These are phyloP conservation scores for Pitangus sulphuratus DNA, from an alignment of 2,797 vertebrate species.

Conservation along the genomic window DNA sequence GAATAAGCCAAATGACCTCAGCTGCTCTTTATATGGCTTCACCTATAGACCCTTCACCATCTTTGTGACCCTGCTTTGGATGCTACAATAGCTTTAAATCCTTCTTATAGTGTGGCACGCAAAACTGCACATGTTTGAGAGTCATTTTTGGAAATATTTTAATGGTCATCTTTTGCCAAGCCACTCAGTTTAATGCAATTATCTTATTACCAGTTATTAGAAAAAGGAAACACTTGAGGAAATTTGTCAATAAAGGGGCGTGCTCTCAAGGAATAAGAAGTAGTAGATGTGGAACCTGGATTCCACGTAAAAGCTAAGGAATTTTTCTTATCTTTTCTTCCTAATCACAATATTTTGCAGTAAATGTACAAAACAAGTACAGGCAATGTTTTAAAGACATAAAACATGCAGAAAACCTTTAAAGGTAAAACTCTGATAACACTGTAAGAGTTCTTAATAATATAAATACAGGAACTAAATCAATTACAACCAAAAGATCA, in stretches of 20 bases:
- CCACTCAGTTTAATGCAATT: not conserved
- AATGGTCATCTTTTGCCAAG: not conserved
- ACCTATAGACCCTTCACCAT: not conserved
- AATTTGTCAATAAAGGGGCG: not conserved
- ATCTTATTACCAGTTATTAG: not conserved
- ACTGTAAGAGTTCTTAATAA: not conserved
- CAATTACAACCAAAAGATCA: not conserved
- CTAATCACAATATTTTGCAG: not conserved
- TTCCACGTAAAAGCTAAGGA: not conserved
- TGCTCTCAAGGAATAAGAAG: not conserved
- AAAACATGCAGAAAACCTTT: not conserved
- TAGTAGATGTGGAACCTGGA: not conserved
- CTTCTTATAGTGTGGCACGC: not conserved
- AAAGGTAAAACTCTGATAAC: not conserved
- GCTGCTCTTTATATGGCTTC: not conserved
- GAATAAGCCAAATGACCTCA: not conserved
- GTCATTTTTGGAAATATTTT: not conserved
- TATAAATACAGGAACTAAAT: not conserved
- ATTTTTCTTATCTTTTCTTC: not conserved
- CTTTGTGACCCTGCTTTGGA: not conserved
- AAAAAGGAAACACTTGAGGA: not conserved
- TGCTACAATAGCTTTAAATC: not conserved
- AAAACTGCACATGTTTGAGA: not conserved
- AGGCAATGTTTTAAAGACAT: not conserved
- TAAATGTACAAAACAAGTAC: not conserved